A percentile compares a stretch with the other conserved stretches of the same genome.
Evolutionary conservation across 2,113 vertebrate genomes (phyloP).

Genomic region (Charadrius vociferus): DNA sequence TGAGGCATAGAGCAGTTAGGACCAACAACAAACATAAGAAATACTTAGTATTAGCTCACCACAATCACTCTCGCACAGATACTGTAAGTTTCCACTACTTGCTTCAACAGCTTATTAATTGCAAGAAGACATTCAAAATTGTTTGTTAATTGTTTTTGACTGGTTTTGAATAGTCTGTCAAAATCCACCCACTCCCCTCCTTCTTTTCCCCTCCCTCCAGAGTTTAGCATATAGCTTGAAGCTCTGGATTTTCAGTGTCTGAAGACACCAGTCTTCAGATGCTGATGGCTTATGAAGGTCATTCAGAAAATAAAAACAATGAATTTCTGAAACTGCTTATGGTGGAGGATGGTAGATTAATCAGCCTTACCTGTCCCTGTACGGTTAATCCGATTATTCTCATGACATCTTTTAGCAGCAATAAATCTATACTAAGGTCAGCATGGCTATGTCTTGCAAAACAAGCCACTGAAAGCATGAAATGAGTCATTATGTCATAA

Average conservation of each 20-base stretch:
- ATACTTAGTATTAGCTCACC: background rate
- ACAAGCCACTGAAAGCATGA: background rate
- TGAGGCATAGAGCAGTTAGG: background rate
- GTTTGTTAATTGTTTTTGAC: background rate
- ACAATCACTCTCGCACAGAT: background rate
- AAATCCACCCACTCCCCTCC: accelerated
- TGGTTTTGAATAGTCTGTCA: background rate
- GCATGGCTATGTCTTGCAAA: background rate
- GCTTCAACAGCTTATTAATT: background rate
- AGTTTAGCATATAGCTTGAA: background rate
- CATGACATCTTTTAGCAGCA: background rate
- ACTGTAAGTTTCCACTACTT: background rate
- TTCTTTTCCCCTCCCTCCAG: background rate
- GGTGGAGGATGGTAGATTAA: background rate
- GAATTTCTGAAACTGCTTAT: background rate
- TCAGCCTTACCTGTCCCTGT: background rate
- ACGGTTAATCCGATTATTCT: background rate
- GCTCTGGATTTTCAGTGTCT: background rate
- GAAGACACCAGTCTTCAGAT: background rate
- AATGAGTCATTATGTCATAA: background rate
- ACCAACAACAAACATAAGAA: background rate
- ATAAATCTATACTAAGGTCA: background rate
- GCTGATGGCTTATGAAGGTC: background rate
- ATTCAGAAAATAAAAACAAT: background rate
- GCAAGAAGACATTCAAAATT: background rate